Conservation (phyloP, 2,888 invertebrate species). For the Oxytorus armatus region DNA sequence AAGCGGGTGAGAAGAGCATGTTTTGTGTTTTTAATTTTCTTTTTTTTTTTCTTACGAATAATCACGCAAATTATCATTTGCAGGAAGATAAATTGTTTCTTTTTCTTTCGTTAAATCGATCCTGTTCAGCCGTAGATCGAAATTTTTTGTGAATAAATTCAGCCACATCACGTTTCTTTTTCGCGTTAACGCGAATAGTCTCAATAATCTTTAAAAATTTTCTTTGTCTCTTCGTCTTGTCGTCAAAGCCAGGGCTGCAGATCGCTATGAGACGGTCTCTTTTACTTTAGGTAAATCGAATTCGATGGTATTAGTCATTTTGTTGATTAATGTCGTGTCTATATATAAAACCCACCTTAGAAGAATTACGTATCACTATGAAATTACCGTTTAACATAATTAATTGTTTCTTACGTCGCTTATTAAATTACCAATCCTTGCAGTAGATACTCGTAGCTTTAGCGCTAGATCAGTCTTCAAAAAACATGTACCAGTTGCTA, state of each 20-base stretch:
- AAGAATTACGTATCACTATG: conserved; percentile 3
- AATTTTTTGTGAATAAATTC: no score
- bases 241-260: conserved; percentile 82
- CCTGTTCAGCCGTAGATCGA: no score
- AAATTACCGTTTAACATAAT: conserved; percentile 1
- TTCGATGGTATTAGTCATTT: conserved; percentile 50
- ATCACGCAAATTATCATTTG: neutral
- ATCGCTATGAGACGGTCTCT: conserved; percentile 83
- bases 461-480: no score
- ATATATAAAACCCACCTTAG: conserved; percentile 14
- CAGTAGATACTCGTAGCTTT: no score
- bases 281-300: conserved; percentile 83
- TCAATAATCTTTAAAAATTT: conserved; percentile 44
- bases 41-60: neutral
- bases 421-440: no score
- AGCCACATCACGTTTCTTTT: neutral
- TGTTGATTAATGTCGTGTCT: neutral
- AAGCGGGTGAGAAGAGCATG: conserved; percentile 79
- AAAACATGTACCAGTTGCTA: neutral
- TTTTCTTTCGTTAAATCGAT: neutral
- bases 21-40: no score
- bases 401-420: neutral
- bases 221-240: conserved; percentile 72
- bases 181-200: conserved; percentile 16
- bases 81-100: neutral